These are phyloP conservation scores for Helobdella robusta DNA, from an alignment of 2,888 invertebrate genomes.

Conservation along the genomic window DNA sequence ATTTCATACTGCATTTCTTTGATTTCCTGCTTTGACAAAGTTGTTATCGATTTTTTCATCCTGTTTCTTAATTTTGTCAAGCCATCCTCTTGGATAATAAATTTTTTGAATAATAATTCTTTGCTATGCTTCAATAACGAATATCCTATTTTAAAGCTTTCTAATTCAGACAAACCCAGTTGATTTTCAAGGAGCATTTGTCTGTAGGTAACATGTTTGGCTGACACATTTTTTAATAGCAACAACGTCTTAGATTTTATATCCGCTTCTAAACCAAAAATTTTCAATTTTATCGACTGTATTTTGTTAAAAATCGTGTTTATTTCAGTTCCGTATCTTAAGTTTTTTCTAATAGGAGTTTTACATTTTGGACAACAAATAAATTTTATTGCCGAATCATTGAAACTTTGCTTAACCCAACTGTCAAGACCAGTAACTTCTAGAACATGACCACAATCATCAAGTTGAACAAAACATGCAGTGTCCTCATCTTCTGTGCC, in stretches of 20 bases:
- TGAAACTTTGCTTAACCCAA: conserved; percentile 38
- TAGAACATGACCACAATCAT: conserved; percentile 44
- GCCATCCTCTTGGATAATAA: too few relatives aligned
- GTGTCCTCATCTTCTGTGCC: conserved; percentile 55
- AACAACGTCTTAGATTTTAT: not conserved
- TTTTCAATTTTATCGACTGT: conserved; percentile 40
- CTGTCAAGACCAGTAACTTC: conserved; percentile 47
- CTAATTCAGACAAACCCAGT: too few relatives aligned
- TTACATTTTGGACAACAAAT: conserved; percentile 57
- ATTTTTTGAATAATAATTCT: too few relatives aligned
- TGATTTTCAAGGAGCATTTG: too few relatives aligned
- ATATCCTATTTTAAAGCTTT: too few relatives aligned
- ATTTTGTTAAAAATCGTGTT: conserved; percentile 48
- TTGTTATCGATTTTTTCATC: too few relatives aligned
- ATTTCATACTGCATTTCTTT: conserved; percentile 25
- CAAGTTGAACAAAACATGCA: conserved; percentile 47
- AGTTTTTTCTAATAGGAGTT: conserved; percentile 55
- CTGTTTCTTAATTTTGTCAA: too few relatives aligned
- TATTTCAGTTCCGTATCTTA: conserved; percentile 56
- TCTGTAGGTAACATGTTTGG: too few relatives aligned
- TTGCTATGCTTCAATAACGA: too few relatives aligned
- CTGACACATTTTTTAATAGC: too few relatives aligned
- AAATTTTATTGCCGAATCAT: conserved; percentile 34
- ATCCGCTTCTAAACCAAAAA: not conserved
- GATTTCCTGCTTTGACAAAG: conserved; percentile 29